Conservation (phyloP, 2,113 vertebrate species). For the Heterocephalus glaber region DNA sequence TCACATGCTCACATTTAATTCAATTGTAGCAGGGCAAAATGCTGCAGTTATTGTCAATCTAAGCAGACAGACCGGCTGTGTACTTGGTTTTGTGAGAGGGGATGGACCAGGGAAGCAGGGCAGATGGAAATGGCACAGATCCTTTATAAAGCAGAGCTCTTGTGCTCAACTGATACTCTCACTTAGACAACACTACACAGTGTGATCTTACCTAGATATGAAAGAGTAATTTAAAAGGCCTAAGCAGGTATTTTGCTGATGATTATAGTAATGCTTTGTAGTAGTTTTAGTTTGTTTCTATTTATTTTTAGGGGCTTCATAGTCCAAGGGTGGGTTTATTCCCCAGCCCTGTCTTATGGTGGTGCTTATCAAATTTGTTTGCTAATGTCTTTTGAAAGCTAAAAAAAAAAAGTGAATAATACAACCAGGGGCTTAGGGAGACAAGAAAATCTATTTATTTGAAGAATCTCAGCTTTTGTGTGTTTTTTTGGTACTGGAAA, state of each 20-base stretch:
- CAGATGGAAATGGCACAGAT: background rate
- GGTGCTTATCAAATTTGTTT: background rate
- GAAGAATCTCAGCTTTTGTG: background rate
- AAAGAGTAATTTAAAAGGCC: background rate
- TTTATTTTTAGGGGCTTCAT: background rate
- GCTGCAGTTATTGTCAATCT: background rate
- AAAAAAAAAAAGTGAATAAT: background rate
- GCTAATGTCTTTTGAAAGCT: background rate
- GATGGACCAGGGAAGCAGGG: background rate
- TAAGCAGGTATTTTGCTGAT: background rate
- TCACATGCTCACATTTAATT: background rate
- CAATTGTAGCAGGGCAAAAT: background rate
- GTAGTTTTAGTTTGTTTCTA: background rate
- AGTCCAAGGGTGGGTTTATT: background rate
- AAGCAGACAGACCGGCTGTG: background rate
- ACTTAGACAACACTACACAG: background rate
- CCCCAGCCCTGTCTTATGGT: background rate
- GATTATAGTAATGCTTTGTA: background rate
- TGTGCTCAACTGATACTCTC: background rate
- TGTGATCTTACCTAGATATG: background rate
- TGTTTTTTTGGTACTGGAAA: too few species aligned
- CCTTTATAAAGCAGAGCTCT: background rate
- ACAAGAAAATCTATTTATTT: conserved; percentile 15
- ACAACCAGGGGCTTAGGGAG: background rate
- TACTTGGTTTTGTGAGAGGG: background rate